Base-by-base conservation (phyloP, 2,113 vertebrate genomes). In the Progne subis region DNA sequence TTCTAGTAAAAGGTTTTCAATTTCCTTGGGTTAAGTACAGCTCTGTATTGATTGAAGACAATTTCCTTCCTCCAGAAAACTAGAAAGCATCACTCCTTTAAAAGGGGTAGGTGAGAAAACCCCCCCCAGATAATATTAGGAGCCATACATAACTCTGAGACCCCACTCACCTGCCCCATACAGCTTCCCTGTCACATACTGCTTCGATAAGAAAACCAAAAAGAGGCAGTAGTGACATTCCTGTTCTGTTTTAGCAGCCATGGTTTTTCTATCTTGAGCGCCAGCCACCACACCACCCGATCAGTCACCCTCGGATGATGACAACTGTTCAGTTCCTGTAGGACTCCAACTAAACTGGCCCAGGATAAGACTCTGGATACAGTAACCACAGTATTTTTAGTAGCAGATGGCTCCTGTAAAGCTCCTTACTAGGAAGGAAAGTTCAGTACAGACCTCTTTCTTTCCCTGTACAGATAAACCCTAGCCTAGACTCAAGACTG, bases 351-450 rank as follows among this genome's bases (percentile, higher is more conserved):
- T 92, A 56, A 91, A 82, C 67, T 70, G 77, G 56, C 72, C 65
- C 70, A 84, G 86, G 69, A 63, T 74, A 94, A 91, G 76, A 86
- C 56, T 81, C 72, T 94, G 85, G 63, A 80, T 88, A 77, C 92
- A 82, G 70, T 44, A 90, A 91, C 71, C 70, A 80, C 50, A 47
- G 60, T 92, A 96, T 91, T 97, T 95, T 95, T 86, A 95, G 91
- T 65, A 92, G 77, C 88, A 82, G 91, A 59, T 70, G 55, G 56
- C 68, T 86, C 28, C 34, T 44, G 76, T 52, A 61, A 82, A 67
- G 69, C 71, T 86, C 79, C 88, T 80, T 92, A 74, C 87, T 87
- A 85, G 55, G 85, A 93, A 77, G 71, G 64, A 17, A 82, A 88
- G 84, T 52, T 89, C 83, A 89, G 57, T 80, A 78, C 65, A 64